Evolutionary conservation across 2,888 invertebrate species (phyloP).

Genomic region (Scaptomyza caliginosa): DNA sequence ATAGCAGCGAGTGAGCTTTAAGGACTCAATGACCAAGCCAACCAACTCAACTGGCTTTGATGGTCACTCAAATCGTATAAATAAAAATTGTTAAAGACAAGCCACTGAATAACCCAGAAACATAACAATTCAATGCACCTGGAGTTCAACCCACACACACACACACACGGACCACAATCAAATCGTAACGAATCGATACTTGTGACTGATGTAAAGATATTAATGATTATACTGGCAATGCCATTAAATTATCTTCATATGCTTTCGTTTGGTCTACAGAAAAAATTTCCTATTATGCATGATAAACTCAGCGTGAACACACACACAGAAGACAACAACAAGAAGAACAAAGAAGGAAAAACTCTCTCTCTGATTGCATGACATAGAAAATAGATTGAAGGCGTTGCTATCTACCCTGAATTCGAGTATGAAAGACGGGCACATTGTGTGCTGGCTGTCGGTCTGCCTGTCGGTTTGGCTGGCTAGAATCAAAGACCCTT

Average conservation of each 20-base stretch:
- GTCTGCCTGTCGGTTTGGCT: no score
- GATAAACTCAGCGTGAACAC: conserved; percentile 71
- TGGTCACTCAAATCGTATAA: conserved; percentile 15
- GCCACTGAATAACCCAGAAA: conserved; percentile 13
- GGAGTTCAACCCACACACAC: conserved; percentile 30
- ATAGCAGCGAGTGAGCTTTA: conserved; percentile 59
- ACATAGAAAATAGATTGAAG: conserved; percentile 42
- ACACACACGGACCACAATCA: no score
- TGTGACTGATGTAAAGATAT: conserved; percentile 60
- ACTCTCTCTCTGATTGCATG: conserved; percentile 48
- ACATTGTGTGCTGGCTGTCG: conserved; percentile 48
- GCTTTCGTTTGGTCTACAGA: conserved; percentile 37
- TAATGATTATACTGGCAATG: conserved; percentile 78
- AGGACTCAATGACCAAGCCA: conserved; percentile 30
- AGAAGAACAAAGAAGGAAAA: no score
- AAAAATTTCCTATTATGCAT: conserved; percentile 58
- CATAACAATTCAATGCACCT: conserved; percentile 41
- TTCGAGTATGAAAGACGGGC: conserved; percentile 21
- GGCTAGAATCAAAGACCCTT: conserved; percentile 66
- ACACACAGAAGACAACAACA: conserved; percentile 11
- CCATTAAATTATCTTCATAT: conserved; percentile 70
- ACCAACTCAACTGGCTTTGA: conserved; percentile 37
- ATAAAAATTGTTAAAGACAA: background rate
- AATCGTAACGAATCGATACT: conserved; percentile 42
- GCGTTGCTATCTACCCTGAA: conserved; percentile 57